phyloP scores from a whole-genome alignment of 2,888 invertebrate species.

The Cyclophora punctaria region DNA sequence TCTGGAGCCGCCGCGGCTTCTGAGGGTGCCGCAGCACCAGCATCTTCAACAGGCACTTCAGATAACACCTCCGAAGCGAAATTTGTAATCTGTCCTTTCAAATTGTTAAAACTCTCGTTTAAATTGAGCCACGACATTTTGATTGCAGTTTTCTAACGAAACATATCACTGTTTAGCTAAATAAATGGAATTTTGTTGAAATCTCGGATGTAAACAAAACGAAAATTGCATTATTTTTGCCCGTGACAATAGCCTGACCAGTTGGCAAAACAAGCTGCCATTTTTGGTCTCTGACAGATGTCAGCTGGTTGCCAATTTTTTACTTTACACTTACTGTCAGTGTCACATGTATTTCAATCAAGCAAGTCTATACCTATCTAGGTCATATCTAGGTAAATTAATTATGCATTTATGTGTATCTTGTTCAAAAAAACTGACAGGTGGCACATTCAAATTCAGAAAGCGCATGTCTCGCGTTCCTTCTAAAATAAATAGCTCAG shows the following conservation, averaged over 20 bases:
- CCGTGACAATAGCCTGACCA: slow-evolving; percentile 63
- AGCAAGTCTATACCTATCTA: too few relatives aligned
- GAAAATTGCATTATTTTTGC: slow-evolving; percentile 67
- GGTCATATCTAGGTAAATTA: too few relatives aligned
- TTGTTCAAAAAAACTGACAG: too few relatives aligned
- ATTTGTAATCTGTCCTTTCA: slow-evolving; percentile 91
- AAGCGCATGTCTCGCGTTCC: too few relatives aligned
- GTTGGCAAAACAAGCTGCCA: slow-evolving; percentile 70
- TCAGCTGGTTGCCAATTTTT: too few relatives aligned
- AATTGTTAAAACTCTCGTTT: slow-evolving; percentile 78
- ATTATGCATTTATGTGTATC: too few relatives aligned
- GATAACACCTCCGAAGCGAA: slow-evolving; percentile 92
- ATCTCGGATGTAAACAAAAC: slow-evolving; percentile 52
- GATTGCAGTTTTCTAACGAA: slow-evolving; percentile 21
- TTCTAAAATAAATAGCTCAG: too few relatives aligned
- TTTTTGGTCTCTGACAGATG: slow-evolving; percentile 12
- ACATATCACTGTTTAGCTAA: slow-evolving; percentile 47
- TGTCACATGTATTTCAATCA: too few relatives aligned
- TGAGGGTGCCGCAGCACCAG: slow-evolving; percentile 30
- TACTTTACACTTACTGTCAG: too few relatives aligned
- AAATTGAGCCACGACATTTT: slow-evolving; percentile 82
- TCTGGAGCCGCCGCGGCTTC: slow-evolving; percentile 65
- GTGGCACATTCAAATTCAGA: too few relatives aligned
- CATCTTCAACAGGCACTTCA: slow-evolving; percentile 77
- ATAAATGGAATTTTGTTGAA: slow-evolving; percentile 30